These are phyloP conservation scores for Poecile montanus DNA, from an alignment of 2,797 vertebrate species.

Conservation along the genomic window DNA sequence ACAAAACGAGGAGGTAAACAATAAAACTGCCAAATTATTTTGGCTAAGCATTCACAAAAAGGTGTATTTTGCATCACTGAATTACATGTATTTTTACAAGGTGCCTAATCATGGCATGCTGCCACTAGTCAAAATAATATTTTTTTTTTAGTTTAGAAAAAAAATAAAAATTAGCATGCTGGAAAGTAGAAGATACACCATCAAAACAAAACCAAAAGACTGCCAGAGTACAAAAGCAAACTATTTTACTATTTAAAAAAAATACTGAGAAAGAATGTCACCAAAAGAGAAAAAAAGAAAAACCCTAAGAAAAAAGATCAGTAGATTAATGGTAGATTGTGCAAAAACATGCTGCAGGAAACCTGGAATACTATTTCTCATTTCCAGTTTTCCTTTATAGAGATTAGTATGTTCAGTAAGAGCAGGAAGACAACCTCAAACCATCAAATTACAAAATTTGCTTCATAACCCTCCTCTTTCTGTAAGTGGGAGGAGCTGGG, in stretches of 20 bases:
- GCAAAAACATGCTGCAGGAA: not conserved
- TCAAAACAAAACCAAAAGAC: conserved; percentile 17
- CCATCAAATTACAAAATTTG: not conserved
- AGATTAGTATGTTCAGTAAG: not conserved
- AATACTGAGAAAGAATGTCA: not conserved
- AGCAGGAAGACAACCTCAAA: not conserved
- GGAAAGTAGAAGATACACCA: not conserved
- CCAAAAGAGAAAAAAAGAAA: not conserved
- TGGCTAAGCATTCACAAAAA: conserved; percentile 6
- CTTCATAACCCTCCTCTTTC: not conserved
- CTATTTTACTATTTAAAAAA: not conserved
- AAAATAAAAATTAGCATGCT: not conserved
- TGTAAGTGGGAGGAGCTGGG: not conserved
- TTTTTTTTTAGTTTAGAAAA: not conserved
- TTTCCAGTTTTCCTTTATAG: not conserved
- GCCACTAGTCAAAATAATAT: not conserved
- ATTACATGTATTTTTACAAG: not conserved
- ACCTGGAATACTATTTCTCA: not conserved
- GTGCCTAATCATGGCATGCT: conserved; percentile 11
- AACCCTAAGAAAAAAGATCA: not conserved
- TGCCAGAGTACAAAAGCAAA: not conserved
- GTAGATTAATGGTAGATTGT: not conserved
- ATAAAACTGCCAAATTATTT: conserved; percentile 27
- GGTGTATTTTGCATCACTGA: conserved; percentile 36
- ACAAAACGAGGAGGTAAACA: conserved; percentile 33